These are phyloP conservation scores for Bucco capensis DNA, from an alignment of 2,113 vertebrate species.

Conservation along the genomic window DNA sequence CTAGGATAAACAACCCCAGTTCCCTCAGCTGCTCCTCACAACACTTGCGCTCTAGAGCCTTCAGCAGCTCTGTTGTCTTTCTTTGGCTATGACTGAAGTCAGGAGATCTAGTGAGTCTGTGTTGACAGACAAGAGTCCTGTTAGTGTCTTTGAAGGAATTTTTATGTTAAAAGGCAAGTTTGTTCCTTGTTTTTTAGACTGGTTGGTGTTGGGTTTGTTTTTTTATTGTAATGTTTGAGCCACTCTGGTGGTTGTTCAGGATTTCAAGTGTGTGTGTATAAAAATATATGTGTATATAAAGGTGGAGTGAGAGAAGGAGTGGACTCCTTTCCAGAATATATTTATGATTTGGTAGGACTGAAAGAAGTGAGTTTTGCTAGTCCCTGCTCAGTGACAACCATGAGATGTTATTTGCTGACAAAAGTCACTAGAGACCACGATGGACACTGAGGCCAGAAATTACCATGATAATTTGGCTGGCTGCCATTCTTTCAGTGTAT, in stretches of 20 bases:
- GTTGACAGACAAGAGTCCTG: background rate
- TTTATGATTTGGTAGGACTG: background rate
- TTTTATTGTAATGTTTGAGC: background rate
- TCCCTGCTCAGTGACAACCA: background rate
- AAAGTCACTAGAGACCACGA: background rate
- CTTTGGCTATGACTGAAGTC: too few relatives aligned
- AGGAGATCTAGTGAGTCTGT: background rate
- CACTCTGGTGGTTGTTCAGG: background rate
- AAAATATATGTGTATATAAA: background rate
- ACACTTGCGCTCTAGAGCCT: too few relatives aligned
- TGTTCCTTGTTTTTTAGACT: background rate
- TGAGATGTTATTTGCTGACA: background rate
- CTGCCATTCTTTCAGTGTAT: background rate
- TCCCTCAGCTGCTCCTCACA: too few relatives aligned
- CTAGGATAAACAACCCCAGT: too few relatives aligned
- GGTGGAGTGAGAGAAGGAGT: background rate
- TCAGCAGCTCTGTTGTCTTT: too few relatives aligned
- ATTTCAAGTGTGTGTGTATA: accelerated
- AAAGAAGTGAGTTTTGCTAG: background rate
- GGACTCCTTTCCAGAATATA: background rate
- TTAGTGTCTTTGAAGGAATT: background rate
- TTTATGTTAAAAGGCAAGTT: background rate
- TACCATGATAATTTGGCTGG: background rate
- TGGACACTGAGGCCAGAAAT: background rate
- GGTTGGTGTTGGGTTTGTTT: accelerated